These are phyloP conservation scores for Machimus rusticus DNA, from an alignment of 2,888 invertebrate genomes.

Conservation along the genomic window DNA sequence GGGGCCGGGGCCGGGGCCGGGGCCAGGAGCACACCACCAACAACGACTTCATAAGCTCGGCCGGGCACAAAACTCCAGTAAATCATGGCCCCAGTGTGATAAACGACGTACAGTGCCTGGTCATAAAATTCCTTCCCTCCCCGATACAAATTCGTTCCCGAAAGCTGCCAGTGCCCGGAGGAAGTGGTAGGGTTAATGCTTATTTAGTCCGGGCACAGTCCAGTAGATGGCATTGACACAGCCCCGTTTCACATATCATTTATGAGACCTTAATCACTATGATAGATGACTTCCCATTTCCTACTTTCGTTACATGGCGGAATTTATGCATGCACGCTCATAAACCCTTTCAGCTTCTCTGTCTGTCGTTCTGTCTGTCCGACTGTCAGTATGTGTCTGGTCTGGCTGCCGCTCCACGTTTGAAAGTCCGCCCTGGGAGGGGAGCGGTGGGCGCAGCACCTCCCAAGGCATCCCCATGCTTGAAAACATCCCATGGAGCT, in stretches of 20 bases:
- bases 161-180: not conserved
- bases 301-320: slow-evolving; percentile 41
- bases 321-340: slow-evolving; percentile 31
- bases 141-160: slow-evolving; percentile 32
- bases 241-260: slow-evolving; percentile 46
- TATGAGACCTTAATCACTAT: slow-evolving; percentile 46
- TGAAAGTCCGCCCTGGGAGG: not conserved
- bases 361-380: slow-evolving; percentile 22
- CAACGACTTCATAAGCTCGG: slow-evolving; percentile 26
- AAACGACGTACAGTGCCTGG: slow-evolving; percentile 44
- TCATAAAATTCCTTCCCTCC: slow-evolving; percentile 40
- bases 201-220: slow-evolving; percentile 35
- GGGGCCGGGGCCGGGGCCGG: not conserved
- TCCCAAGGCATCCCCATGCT: not conserved
- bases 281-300: slow-evolving; percentile 45
- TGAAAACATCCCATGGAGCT: slow-evolving; percentile 14
- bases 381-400: slow-evolving; percentile 4
- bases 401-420: slow-evolving; percentile 8
- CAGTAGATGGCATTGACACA: slow-evolving; percentile 44
- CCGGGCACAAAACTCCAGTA: slow-evolving; percentile 44
- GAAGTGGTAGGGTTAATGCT: slow-evolving; percentile 35
- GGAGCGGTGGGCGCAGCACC: not conserved
- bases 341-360: slow-evolving; percentile 42
- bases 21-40: not conserved
- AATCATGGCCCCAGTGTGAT: slow-evolving; percentile 47